A percentile compares a stretch with the other conserved stretches of the same genome.
These are phyloP conservation scores for Ondatra zibethicus DNA, from an alignment of 2,113 vertebrate genomes.

Conservation along the genomic window DNA sequence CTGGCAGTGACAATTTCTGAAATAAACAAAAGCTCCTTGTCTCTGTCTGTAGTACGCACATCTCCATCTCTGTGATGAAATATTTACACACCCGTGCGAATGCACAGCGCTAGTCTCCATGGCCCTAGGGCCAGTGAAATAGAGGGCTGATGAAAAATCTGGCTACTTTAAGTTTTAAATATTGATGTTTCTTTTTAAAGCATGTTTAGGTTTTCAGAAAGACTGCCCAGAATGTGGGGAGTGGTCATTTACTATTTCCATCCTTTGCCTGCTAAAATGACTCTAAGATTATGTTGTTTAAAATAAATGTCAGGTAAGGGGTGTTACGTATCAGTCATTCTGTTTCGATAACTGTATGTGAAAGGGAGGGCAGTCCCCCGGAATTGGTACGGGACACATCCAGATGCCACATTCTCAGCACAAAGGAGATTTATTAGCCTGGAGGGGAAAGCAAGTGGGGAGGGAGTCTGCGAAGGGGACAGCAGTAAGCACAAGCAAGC, in stretches of 20 bases:
- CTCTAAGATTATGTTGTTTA: neutral
- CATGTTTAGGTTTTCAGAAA: constrained; percentile 25
- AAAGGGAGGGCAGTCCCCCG: neutral
- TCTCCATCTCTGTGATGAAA: neutral
- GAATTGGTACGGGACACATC: neutral
- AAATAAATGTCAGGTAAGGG: neutral
- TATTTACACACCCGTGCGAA: constrained; percentile 20
- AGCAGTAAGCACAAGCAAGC: neutral
- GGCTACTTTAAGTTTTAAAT: neutral
- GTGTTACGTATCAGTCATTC: neutral
- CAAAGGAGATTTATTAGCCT: neutral
- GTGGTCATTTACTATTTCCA: neutral
- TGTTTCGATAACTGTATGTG: neutral
- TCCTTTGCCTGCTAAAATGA: neutral
- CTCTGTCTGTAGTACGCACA: neutral
- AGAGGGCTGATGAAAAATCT: neutral
- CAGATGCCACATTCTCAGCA: neutral
- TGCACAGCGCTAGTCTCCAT: neutral
- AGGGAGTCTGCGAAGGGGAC: neutral
- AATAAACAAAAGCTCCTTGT: neutral
- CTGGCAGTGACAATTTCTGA: neutral
- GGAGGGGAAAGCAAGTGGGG: neutral
- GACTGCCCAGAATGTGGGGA: neutral
- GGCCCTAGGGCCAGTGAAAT: neutral
- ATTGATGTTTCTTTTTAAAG: constrained; percentile 29